Evolutionary conservation across 1,140 invertebrate species (phyloP), one percentile per base, ranked within the genome.

Genomic region (Latrodectus geometricus): DNA sequence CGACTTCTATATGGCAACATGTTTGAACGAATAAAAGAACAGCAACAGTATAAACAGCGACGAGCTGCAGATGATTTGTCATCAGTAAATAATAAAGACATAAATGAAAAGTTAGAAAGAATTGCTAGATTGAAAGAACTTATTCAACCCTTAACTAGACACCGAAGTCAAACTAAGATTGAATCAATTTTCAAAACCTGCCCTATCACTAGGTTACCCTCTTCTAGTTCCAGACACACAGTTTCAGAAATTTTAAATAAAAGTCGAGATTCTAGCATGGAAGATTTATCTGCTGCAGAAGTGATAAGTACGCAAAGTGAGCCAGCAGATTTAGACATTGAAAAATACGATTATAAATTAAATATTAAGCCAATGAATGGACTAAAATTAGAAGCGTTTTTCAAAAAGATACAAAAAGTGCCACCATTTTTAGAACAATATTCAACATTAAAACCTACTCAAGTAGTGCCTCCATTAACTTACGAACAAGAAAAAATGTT

Each of bases 291-390:
- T 23, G 72, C 66, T 21, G 76, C 77, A 54, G 88, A 88, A 73
- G 73, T 87, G 15, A 88, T 48, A 15, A 88, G 88, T 56, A 87
- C 73, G 23, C 79, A 87, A 9, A 88, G 88, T 52, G 88, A 88
- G 56, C 88, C 88, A 50, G 85, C 88, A 5, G 88, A 88, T 69
- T 65, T 88, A 17, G 84, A 86, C 79, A 48, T 86, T 4, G 87
- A 88, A 56, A 88, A 85, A 80, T 84, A 74, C 20, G 88, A 86
- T 48, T 87, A 73, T 75, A 88, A 87, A 81, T 52, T 87, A 49
- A 87, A 87, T 69, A 83, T 87, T 9, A 88, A 88, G 66, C 88
- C 88, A 21, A 88, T 88, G 88, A 88, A 88, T 35, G 88, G 78
- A 12, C 76, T 88, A 15, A 88, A 86, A 76, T 65, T 88, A 69